Base-by-base conservation (phyloP, 2,113 vertebrate genomes). In the Nothoprocta perdicaria region DNA sequence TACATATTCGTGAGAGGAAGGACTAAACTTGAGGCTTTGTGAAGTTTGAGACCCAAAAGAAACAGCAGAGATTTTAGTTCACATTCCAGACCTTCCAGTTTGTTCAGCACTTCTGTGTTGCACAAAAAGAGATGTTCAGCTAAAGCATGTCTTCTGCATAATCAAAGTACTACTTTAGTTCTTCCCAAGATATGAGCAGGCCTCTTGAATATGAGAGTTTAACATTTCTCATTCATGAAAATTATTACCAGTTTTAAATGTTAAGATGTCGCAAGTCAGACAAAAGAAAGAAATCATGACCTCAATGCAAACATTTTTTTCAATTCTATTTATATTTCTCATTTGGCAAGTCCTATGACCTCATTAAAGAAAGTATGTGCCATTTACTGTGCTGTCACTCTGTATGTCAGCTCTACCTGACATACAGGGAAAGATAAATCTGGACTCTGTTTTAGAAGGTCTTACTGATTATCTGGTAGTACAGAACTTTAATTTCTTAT, bases 291-390 rank as follows among this genome's bases (percentile, higher is more conserved):
- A 86, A 63, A 23, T 6, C 5, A 57, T 16, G 0, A 41, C 5
- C 10, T 75, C 0, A 0, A 78, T 78, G 46, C 21, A 86, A 50
- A 24, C 18, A 6, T 52, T 52, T 13, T 52, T 52, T 52, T 52
- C 24, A 0, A 0, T 8, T 17, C 3, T 29, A 35, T 50, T 80
- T 88, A 38, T 78, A 12, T 78, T 75, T 55, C 24, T 38, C 2
- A 31, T 86, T 84, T 90, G 82, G 65, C 61, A 90, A 86, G 19
- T 10, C 23, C 78, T 95, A 35, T n/a, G 41, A 89, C 41, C 65
- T 78, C n/a, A 21, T 86, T 84, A 89, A 60, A 24, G 38, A 84
- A 79, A 61, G 52, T 0, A 0, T 35, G 31, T 72, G 31, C 22
- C 75, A 65, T 15, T 63, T 41, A 46, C 41, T 60, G 41, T 50